phyloP scores from a whole-genome alignment of 2,888 invertebrate species.

The Glaucopsyche alexis region DNA sequence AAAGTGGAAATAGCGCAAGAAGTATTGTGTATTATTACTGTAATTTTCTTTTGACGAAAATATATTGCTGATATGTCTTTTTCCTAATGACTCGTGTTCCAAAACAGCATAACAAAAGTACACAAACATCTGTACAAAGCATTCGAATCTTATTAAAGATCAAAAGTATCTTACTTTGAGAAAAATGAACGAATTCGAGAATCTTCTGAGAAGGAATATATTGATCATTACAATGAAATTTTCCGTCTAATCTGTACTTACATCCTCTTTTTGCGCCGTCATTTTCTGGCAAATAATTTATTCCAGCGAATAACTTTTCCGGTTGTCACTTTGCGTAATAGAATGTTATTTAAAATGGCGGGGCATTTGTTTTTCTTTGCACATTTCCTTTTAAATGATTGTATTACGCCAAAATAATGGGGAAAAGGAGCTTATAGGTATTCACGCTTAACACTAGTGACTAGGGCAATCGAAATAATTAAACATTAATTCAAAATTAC shows the following conservation, averaged over 20 bases:
- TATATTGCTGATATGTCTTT: not conserved
- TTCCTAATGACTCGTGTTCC: not conserved
- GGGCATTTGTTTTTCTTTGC: slow-evolving; percentile 10
- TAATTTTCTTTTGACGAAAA: not conserved
- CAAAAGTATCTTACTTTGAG: not conserved
- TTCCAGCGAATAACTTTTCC: slow-evolving; percentile 24
- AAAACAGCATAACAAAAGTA: slow-evolving; percentile 6
- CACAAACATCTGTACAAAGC: slow-evolving; percentile 3
- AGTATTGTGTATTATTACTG: no score
- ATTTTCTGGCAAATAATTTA: slow-evolving; percentile 23
- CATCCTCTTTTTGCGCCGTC: slow-evolving; percentile 24
- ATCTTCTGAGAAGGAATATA: slow-evolving; percentile 13
- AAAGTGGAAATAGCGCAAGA: no score
- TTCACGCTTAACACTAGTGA: not conserved
- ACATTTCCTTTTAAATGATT: slow-evolving; percentile 10
- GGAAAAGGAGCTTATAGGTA: not conserved
- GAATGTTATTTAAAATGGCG: slow-evolving; percentile 6
- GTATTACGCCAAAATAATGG: slow-evolving; percentile 9
- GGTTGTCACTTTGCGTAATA: slow-evolving; percentile 24
- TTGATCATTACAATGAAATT: slow-evolving; percentile 26
- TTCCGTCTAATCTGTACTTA: slow-evolving; percentile 23
- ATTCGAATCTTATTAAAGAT: slow-evolving; percentile 7
- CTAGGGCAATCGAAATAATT: not conserved
- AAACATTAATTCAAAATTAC: not conserved
- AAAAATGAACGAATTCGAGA: not conserved